phyloP scores from a whole-genome alignment of 2,797 vertebrate species.

The Arrhamphus sclerolepis region DNA sequence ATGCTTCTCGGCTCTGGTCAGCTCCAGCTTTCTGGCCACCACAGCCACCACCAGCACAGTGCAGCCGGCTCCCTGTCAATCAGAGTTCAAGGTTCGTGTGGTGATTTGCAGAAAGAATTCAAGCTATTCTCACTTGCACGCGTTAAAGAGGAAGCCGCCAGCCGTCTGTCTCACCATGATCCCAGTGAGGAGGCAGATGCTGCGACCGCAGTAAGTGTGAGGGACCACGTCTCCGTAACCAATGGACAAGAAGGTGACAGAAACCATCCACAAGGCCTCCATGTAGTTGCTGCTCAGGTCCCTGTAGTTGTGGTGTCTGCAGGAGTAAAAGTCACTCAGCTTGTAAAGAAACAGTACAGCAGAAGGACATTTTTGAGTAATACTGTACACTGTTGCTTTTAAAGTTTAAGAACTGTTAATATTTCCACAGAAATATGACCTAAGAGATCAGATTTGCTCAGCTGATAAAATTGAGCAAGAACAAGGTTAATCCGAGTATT shows the following conservation, averaged over 20 bases:
- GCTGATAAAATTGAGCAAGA: too few species aligned
- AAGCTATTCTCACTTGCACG: neutral
- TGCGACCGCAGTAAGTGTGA: conserved; percentile 95
- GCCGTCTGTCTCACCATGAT: conserved; percentile 87
- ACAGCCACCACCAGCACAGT: conserved; percentile 94
- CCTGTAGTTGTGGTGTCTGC: conserved; percentile 93
- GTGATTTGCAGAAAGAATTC: too few species aligned
- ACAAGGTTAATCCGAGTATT: too few species aligned
- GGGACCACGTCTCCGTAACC: conserved; percentile 96
- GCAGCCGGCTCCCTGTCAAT: conserved; percentile 86
- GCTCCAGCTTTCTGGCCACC: conserved; percentile 93
- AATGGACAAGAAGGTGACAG: conserved; percentile 96
- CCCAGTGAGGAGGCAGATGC: conserved; percentile 92
- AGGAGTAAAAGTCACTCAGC: conserved; percentile 5
- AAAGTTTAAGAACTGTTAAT: too few species aligned
- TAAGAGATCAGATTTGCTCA: neutral
- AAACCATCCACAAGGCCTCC: conserved; percentile 96
- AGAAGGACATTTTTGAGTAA: too few species aligned
- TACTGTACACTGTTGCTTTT: too few species aligned
- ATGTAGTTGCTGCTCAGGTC: conserved; percentile 97
- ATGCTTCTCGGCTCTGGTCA: conserved; percentile 92
- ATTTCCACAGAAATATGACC: neutral
- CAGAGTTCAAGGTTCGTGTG: neutral
- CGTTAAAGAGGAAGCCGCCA: neutral
- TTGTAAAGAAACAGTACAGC: neutral